These are phyloP conservation scores for Sarotherodon lohbergeri DNA, from an alignment of 2,113 vertebrate species.

Conservation along the genomic window DNA sequence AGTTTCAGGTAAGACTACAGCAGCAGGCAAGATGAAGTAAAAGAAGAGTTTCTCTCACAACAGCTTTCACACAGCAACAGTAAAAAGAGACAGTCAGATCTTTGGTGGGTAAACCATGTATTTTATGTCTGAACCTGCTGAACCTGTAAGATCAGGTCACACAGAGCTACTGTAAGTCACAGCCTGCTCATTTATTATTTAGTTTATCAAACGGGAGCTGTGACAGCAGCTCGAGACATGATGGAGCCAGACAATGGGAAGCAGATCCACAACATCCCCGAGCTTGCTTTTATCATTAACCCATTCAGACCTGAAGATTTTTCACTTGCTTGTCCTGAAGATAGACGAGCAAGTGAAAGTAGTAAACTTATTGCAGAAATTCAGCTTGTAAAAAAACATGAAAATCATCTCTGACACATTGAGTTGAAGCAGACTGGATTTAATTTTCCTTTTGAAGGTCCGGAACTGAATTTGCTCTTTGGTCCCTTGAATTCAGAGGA, in stretches of 20 bases:
- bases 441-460: background rate
- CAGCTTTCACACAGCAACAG: background rate
- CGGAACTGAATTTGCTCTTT: background rate
- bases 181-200: slow-evolving; percentile 16
- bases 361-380: background rate
- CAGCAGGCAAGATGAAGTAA: background rate
- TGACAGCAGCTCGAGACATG: background rate
- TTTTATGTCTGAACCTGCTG: background rate
- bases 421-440: background rate
- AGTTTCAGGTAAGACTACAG: background rate
- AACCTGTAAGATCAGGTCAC: background rate
- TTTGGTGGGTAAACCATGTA: background rate
- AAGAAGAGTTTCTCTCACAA: background rate
- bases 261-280: background rate
- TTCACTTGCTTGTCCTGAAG: too few species aligned
- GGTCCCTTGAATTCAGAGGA: background rate
- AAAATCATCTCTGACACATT: background rate
- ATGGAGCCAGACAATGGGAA: background rate
- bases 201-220: background rate
- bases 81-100: background rate
- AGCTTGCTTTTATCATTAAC: background rate
- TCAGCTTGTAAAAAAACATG: background rate
- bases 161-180: background rate
- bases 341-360: background rate
- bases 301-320: background rate